Percentiles rank a stretch among this genome's conserved stretches.
phyloP scores from a whole-genome alignment of 2,888 invertebrate genomes.

The Apoderus coryli region DNA sequence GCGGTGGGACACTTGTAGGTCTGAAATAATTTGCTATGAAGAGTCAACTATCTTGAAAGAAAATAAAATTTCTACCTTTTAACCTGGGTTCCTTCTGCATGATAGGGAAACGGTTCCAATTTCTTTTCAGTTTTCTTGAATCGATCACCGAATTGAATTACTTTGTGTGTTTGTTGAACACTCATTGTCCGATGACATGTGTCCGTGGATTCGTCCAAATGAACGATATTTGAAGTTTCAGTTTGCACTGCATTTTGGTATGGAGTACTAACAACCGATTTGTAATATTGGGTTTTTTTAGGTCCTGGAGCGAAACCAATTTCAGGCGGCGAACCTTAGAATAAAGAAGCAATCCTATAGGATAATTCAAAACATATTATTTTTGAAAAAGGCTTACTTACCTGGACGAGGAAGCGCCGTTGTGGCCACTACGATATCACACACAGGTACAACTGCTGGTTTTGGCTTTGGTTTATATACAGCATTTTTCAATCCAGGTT shows the following conservation, averaged over 20 bases:
- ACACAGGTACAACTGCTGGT: slow-evolving; percentile 25
- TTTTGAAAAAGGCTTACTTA: too few species aligned
- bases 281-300: slow-evolving; percentile 36
- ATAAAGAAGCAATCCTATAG: slow-evolving; percentile 30
- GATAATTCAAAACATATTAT: too few species aligned
- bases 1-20: slow-evolving; percentile 33
- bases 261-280: slow-evolving; percentile 40
- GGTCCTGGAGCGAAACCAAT: slow-evolving; percentile 40
- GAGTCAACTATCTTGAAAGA: too few species aligned
- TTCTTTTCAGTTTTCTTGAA: slow-evolving; percentile 23
- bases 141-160: slow-evolving; percentile 50
- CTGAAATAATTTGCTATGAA: too few species aligned
- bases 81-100: too few species aligned
- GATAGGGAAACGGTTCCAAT: slow-evolving; percentile 35
- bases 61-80: too few species aligned
- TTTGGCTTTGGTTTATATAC: slow-evolving; percentile 41
- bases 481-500: slow-evolving; percentile 31
- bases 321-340: slow-evolving; percentile 44
- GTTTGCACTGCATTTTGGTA: slow-evolving; percentile 48
- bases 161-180: slow-evolving; percentile 52
- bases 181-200: slow-evolving; percentile 48
- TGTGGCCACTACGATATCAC: slow-evolving; percentile 27
- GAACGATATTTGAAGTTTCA: slow-evolving; percentile 53
- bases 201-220: slow-evolving; percentile 55
- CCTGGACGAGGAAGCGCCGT: too few species aligned